A percentile compares a stretch with the other conserved stretches of the same genome.
Conservation (phyloP, 2,797 vertebrate genomes). For the Neosalanx taihuensis region DNA sequence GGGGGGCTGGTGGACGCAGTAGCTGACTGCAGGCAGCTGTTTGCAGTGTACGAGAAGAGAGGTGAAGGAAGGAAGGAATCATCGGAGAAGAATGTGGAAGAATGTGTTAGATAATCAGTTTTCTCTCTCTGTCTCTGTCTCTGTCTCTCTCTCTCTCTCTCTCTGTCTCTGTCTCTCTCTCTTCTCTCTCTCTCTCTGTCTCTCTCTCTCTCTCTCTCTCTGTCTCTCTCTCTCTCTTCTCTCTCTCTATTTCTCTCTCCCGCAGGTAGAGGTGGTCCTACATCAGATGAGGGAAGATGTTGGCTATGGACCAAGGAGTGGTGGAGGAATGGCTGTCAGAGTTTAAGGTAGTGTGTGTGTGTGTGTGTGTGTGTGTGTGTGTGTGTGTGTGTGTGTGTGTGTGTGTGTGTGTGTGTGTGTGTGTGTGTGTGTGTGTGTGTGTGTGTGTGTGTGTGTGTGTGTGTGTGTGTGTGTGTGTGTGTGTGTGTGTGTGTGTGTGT, state of each 20-base stretch:
- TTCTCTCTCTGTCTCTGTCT: too few species aligned
- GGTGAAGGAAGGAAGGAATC: neutral
- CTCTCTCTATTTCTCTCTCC: constrained; percentile 29
- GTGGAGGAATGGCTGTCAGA: constrained; percentile 99
- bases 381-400: neutral
- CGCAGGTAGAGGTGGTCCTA: constrained; percentile 75
- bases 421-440: neutral
- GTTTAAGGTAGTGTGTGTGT: constrained; percentile 83
- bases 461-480: neutral
- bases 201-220: too few species aligned
- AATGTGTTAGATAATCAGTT: too few species aligned
- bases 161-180: too few species aligned
- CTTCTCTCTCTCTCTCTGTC: constrained; percentile 20
- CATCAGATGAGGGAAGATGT: constrained; percentile 92
- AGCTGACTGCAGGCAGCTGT: neutral
- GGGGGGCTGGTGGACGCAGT: too few species aligned
- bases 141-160: too few species aligned
- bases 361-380: neutral
- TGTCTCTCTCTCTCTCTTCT: too few species aligned
- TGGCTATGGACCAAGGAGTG: constrained; percentile 93
- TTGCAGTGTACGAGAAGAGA: neutral
- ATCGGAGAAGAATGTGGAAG: neutral
- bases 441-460: neutral
- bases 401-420: neutral
- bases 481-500: neutral